A percentile compares a stretch with the other conserved stretches of the same genome.
These are phyloP conservation scores for Hedychridium roseum DNA, from an alignment of 2,888 invertebrate genomes.

Conservation along the genomic window DNA sequence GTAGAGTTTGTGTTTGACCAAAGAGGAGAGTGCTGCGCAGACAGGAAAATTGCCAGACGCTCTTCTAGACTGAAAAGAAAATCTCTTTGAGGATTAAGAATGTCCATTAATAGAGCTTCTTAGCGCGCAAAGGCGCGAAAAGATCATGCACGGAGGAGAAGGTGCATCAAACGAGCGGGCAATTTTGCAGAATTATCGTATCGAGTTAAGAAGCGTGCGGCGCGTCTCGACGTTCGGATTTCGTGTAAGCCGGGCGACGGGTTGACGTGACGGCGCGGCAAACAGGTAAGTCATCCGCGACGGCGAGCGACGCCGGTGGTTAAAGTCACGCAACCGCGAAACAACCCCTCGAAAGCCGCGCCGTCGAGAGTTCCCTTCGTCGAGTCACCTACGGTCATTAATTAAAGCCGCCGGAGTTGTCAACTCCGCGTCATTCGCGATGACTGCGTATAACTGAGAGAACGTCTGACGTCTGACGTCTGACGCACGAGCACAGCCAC, in stretches of 20 bases:
- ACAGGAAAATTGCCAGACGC: no score
- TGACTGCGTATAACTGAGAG: slow-evolving; percentile 1
- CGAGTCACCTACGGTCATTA: slow-evolving; percentile 29
- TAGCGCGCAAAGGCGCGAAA: no score
- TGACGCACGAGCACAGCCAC: no score
- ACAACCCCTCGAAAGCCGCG: slow-evolving; percentile 18
- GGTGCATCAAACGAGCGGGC: not conserved
- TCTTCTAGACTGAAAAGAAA: no score
- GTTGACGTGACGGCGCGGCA: slow-evolving; percentile 24
- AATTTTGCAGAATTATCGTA: slow-evolving; percentile 2
- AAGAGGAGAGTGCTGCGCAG: no score
- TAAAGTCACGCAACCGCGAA: slow-evolving; percentile 34
- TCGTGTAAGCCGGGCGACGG: slow-evolving; percentile 6
- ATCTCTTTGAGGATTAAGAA: no score
- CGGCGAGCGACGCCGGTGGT: slow-evolving; percentile 25
- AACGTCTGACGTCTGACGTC: slow-evolving; percentile 5
- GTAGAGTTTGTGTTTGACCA: no score
- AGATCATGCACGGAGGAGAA: not conserved
- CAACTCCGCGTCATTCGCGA: slow-evolving; percentile 26
- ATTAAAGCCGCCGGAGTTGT: slow-evolving; percentile 34
- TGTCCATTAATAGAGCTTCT: slow-evolving; percentile 44
- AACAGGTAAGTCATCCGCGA: slow-evolving; percentile 23
- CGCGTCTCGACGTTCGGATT: slow-evolving; percentile 15
- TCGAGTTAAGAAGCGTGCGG: slow-evolving; percentile 4
- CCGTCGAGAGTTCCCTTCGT: slow-evolving; percentile 9